Base-by-base conservation (phyloP, 2,113 vertebrate species). In the Callopanchax toddi region DNA sequence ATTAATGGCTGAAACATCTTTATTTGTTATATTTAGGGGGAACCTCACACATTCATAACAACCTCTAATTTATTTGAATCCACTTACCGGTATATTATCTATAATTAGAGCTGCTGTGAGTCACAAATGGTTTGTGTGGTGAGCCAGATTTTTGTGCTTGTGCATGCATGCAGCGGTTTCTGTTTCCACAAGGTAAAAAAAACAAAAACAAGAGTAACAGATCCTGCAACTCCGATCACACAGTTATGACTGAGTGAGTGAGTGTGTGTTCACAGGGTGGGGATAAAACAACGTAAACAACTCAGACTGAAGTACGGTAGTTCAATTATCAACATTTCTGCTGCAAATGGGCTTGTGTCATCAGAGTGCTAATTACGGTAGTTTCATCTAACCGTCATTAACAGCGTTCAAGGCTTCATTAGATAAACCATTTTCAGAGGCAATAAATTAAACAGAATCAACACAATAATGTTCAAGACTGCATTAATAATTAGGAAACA, bases 31-130 rank as follows among this genome's bases (percentile, higher is more conserved):
- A n/a, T n/a, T n/a, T n/a, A n/a, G n/a, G n/a, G n/a, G n/a, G n/a
- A n/a, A n/a, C n/a, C n/a, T n/a, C n/a, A n/a, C n/a, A n/a, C n/a
- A n/a, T n/a, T n/a, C n/a, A n/a, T 9, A 10, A 65, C 55, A 45
- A 21, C 49, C n/a, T 20, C 49, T 42, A 25, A 40, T 51, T 71
- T 2, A 26, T 26, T 53, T 44, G n/a, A 43, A 60, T 69, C 50
- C 11, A 1, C 36, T 45, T 37, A n/a, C n/a, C n/a, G n/a, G n/a
- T n/a, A 29, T 62, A 51, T 70, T 0, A 52, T 45, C 5, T 58
- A 23, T 34, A 26, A 63, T 69, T 71, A 59, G 48, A 23, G 16
- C 15, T 40, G 16, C 0, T 21, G 25, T 70, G 55, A 78, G 51
- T 79, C 54, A 46, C 26, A 44, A 3, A 1, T 11, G 11, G 45